A percentile compares a stretch with the other conserved stretches of the same genome.
Conservation (phyloP, 2,797 vertebrate species). For the Mycteria americana region DNA sequence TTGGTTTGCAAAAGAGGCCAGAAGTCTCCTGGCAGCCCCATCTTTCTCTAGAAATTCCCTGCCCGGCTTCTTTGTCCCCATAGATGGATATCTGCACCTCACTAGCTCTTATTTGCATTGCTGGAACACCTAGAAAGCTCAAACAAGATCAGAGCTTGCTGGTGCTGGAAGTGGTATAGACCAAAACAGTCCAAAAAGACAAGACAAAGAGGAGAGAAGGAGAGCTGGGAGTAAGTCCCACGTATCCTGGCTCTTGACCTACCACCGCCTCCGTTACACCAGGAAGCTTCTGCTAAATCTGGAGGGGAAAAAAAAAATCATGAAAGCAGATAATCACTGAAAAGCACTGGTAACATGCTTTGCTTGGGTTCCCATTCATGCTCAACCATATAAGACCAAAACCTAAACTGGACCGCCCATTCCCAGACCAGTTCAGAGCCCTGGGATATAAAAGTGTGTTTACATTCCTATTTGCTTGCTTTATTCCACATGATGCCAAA, state of each 20-base stretch:
- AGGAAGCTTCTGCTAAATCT: background rate
- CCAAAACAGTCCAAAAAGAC: background rate
- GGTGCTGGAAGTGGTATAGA: background rate
- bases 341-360: background rate
- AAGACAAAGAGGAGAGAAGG: background rate
- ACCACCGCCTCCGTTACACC: rapidly evolving
- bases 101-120: conserved; percentile 5
- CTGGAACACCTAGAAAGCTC: conserved; percentile 31
- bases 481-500: background rate
- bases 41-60: background rate
- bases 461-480: conserved; percentile 4
- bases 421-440: background rate
- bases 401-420: background rate
- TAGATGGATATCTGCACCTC: background rate
- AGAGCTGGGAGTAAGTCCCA: background rate
- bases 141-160: background rate
- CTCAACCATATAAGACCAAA: conserved; percentile 45
- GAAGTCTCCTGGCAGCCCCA: background rate
- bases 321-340: background rate
- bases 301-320: background rate
- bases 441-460: background rate
- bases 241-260: background rate
- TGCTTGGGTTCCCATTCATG: background rate
- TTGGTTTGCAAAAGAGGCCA: conserved; percentile 35
- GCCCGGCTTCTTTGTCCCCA: background rate